Base-by-base conservation (phyloP, 2,888 invertebrate genomes). In the Pomacea canaliculata region DNA sequence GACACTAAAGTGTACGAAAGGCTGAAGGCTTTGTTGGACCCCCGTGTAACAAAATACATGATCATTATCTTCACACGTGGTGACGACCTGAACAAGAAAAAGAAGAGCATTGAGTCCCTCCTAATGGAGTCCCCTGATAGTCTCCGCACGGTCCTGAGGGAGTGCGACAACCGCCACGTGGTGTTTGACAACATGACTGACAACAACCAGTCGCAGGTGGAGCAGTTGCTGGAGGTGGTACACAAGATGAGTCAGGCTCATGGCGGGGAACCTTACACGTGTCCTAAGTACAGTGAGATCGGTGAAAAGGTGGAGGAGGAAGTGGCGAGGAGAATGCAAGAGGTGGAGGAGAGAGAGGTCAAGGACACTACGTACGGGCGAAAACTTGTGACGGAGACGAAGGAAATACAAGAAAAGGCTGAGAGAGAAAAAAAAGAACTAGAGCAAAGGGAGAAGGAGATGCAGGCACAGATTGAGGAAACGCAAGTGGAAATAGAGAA, bases 231-330 rank as follows among this genome's bases (percentile, higher is more conserved):
- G 71, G 71, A 71, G 18, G 46, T 27, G 12, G 71, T 71, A 12
- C 16, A n/a, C 12, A 19, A 12, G 13, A 37, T 71, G 71, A 19
- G 60, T 37, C 60, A 46, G 12, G 12, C 12, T 13, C 37, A 60
- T 62, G 71, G 71, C 10, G 5, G 19, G 12, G 23, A 46, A 46
- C 71, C 71, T 48, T 71, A 60, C 71, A 71, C 60, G 9, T 71
- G 71, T 48, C 71, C 71, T 12, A 60, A 71, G 60, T 71, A 60
- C 71, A 62, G 60, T 59, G 48, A 46, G 46, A 62, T 71, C 46
- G 71, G 37, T 59, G 60, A 71, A n/a, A 71, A 71, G 37, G 59
- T 71, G 62, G 71, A 71, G n/a, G 71, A 71, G 46, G 71, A 71
- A 13, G 60, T 71, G 37, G 27, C 3, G 46, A 59, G 59, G 46